These are phyloP conservation scores for Rhizoglyphus robini DNA, from an alignment of 1,140 invertebrate genomes.

Conservation along the genomic window DNA sequence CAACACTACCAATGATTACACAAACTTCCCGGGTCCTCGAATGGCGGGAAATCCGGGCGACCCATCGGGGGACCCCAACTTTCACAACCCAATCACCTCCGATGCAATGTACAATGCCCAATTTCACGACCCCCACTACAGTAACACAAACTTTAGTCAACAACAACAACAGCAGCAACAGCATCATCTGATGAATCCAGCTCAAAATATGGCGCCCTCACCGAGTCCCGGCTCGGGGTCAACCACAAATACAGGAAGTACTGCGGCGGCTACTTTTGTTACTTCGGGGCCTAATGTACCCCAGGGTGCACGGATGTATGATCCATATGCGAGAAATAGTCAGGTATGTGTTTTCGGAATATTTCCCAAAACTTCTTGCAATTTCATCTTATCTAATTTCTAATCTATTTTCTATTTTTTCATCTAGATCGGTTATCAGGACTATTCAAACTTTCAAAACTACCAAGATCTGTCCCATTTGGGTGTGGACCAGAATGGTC, in stretches of 20 bases:
- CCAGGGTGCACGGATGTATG: not conserved
- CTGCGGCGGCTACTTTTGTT: not conserved
- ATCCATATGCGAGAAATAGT: slow-evolving; percentile 11
- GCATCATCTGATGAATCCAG: slow-evolving; percentile 23
- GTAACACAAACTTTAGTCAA: slow-evolving; percentile 9
- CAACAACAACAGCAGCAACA: slow-evolving; percentile 20
- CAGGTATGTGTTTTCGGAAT: not conserved
- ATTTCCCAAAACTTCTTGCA: too few relatives aligned
- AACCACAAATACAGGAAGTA: not conserved
- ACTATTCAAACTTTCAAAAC: slow-evolving; percentile 9
- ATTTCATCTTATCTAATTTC: too few relatives aligned
- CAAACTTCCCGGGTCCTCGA: slow-evolving; percentile 9
- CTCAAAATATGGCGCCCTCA: slow-evolving; percentile 17
- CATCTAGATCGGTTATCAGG: not conserved
- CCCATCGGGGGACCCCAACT: too few relatives aligned
- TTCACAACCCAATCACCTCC: too few relatives aligned
- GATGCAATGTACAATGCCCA: not conserved
- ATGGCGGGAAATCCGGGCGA: not conserved
- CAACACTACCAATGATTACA: slow-evolving; percentile 4
- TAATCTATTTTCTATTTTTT: not conserved
- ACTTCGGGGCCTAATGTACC: not conserved
- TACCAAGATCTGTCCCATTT: not conserved
- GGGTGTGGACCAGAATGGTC: slow-evolving; percentile 17
- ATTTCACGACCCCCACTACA: slow-evolving; percentile 8
- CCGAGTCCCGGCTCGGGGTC: slow-evolving; percentile 7